phyloP scores from a whole-genome alignment of 2,113 vertebrate genomes.

The Columba livia region DNA sequence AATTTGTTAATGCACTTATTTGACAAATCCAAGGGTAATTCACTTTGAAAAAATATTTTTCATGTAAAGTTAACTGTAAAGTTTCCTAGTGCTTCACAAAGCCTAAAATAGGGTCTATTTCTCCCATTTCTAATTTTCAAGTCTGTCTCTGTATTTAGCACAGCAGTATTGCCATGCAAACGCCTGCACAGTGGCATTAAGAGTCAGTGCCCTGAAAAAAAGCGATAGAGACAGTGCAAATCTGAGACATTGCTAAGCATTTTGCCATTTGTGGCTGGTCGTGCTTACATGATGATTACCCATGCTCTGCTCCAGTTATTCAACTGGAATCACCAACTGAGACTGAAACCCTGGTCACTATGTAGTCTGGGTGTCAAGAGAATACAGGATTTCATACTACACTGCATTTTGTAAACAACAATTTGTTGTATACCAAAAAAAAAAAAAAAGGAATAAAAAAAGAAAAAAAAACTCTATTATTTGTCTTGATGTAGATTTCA shows the following conservation, averaged over 20 bases:
- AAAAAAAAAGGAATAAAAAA: background rate
- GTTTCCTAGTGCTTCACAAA: background rate
- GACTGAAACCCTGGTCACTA: slow-evolving; percentile 44
- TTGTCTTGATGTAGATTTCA: slow-evolving; percentile 55
- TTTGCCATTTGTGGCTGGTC: slow-evolving; percentile 55
- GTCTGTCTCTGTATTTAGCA: background rate
- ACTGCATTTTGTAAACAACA: slow-evolving; percentile 58
- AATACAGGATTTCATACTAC: slow-evolving; percentile 48
- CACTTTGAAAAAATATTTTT: background rate
- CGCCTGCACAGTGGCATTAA: background rate
- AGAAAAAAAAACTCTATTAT: background rate
- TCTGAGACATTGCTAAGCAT: slow-evolving; percentile 50
- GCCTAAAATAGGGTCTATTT: background rate
- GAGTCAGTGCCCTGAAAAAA: slow-evolving; percentile 23
- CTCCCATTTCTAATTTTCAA: background rate
- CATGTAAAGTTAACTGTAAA: background rate
- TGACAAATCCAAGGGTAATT: background rate
- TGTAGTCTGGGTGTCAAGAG: slow-evolving; percentile 50
- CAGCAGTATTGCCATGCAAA: background rate
- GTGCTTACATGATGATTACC: slow-evolving; percentile 38
- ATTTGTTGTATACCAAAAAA: slow-evolving; percentile 21
- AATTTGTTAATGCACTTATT: background rate
- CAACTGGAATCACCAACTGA: slow-evolving; percentile 38
- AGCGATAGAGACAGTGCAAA: background rate
- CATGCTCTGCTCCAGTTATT: slow-evolving; percentile 39